Percentiles rank a stretch among this genome's conserved stretches.
These are phyloP conservation scores for Lutraria lutraria DNA, from an alignment of 2,888 invertebrate genomes.

Conservation along the genomic window DNA sequence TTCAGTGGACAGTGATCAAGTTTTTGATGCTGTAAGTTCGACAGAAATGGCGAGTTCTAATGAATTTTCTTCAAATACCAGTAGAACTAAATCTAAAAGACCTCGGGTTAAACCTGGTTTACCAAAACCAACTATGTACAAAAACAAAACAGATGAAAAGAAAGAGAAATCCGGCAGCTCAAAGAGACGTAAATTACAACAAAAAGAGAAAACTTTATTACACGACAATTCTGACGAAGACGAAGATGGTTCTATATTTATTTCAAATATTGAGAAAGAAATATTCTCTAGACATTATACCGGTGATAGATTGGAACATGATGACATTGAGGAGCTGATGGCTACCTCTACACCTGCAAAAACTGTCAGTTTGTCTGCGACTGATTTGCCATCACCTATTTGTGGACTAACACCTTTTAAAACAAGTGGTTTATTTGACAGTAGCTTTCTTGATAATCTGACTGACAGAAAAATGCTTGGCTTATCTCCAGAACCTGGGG, in stretches of 20 bases:
- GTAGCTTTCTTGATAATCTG: slow-evolving; percentile 75
- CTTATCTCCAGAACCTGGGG: slow-evolving; percentile 60
- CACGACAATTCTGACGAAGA: slow-evolving; percentile 77
- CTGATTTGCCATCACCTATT: slow-evolving; percentile 75
- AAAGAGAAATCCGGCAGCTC: slow-evolving; percentile 60
- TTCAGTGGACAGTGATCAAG: slow-evolving; percentile 65
- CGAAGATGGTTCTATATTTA: slow-evolving; percentile 65
- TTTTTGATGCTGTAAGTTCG: slow-evolving; percentile 60
- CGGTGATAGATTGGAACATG: slow-evolving; percentile 44
- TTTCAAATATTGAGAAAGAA: slow-evolving; percentile 71
- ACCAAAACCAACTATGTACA: slow-evolving; percentile 77
- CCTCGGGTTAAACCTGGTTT: slow-evolving; percentile 66
- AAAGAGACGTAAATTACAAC: slow-evolving; percentile 69
- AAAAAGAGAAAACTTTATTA: slow-evolving; percentile 70
- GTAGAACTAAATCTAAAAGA: slow-evolving; percentile 54
- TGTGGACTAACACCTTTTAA: slow-evolving; percentile 73
- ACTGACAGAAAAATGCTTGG: slow-evolving; percentile 66
- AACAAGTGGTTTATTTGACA: slow-evolving; percentile 69
- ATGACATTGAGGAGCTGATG: slow-evolving; percentile 56
- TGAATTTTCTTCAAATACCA: slow-evolving; percentile 40
- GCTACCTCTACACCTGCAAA: slow-evolving; percentile 77
- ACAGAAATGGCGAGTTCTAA: slow-evolving; percentile 53
- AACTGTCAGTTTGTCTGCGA: slow-evolving; percentile 47
- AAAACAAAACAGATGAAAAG: slow-evolving; percentile 46
- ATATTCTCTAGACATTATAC: slow-evolving; percentile 67